Evolutionary conservation across 92 coral and sea anemone species (phyloP), one percentile per base, ranked within the genome.

Genomic region (Scolanthus callimorphus): DNA sequence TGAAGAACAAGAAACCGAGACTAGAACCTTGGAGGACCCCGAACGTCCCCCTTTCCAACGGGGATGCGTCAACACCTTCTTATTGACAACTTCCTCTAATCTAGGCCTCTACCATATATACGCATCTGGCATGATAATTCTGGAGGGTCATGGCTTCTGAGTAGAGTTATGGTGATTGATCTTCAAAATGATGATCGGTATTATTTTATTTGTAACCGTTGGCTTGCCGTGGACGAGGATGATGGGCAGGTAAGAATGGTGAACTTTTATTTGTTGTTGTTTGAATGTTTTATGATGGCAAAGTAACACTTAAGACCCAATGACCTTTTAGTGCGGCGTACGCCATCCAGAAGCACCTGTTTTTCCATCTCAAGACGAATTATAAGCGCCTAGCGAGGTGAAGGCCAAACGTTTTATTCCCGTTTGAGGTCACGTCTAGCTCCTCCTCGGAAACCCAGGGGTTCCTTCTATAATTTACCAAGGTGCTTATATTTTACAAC

Each of bases 141-240:
- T 9, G 96, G 90, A 20, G 90, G 90, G 9, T 87, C 96, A 30
- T 82, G 90, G 96, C 78, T 83, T 31, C 68, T 87, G 29, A 87
- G 96, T 45, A 83, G 96, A 15, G 77, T 87, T 13, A 87, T 87
- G 96, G 77, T 87, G 38, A 70, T 87, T 26, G 96, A 87, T 44
- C 71, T 87, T 3, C 96, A 87, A 69, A 83, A 80, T 2, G 90
- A 87, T 19, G 96, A 87, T 17, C 85, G 90, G 8, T 79, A 63
- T 67, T 87, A 83, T 54, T 87, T 87, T 57, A 83, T 87, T 41
- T 87, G 90, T 47, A 81, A 87, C 70, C 81, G 96, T 39, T 87
- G 96, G 96, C 67, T 87, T 37, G 96, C 96, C 31, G 96, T 87
- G 20, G 96, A 87, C 31, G 96, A 87, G 68, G 96, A 83, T 41